Evolutionary conservation across 2,113 vertebrate genomes (phyloP), one percentile per base, ranked within the genome.

Genomic region (Bubo bubo): DNA sequence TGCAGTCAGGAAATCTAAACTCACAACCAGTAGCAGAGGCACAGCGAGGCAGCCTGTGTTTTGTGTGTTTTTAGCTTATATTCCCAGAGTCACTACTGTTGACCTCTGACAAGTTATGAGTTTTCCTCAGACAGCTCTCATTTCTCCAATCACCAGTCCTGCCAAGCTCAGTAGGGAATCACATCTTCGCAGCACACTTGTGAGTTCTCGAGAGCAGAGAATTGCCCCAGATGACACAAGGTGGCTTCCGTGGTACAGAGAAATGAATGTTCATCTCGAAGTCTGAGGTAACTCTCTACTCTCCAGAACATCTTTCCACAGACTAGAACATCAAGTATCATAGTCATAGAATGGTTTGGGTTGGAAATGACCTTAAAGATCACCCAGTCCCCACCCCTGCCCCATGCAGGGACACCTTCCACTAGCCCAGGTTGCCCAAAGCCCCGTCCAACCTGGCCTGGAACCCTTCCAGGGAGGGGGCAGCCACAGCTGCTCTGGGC

Each of bases 161-260:
- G 66, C 56, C 10, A 8, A 37, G 56, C 9, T 41, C 77, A 34
- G 82, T 0, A 49, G 68, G 47, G 45, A 87, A 52, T 14, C 41
- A 1, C 72, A 58, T 15, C 77, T 8, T 28, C 4, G 2, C 41
- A 26, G 43, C 37, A 17, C 4, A 0, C 27, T 2, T 6, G 30
- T 6, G 82, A 73, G 58, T 53, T 68, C 53, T n/a, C 2, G 1
- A 59, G 50, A 35, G 43, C 5, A 6, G 6, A 8, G 55, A 41
- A 49, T 5, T 14, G 27, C 22, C 64, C 34, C 35, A 47, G 52
- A 3, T 32, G 41, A 30, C 7, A 1, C 8, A 4, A 0, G 4
- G 4, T 6, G 39, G 22, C 59, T 81, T 56, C 49, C 68, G n/a
- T n/a, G 43, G 49, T 37, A 53, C 14, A 34, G 49, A 55, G 49